Base-by-base conservation (phyloP, 2,113 vertebrate species). In the Poecilia latipinna region DNA sequence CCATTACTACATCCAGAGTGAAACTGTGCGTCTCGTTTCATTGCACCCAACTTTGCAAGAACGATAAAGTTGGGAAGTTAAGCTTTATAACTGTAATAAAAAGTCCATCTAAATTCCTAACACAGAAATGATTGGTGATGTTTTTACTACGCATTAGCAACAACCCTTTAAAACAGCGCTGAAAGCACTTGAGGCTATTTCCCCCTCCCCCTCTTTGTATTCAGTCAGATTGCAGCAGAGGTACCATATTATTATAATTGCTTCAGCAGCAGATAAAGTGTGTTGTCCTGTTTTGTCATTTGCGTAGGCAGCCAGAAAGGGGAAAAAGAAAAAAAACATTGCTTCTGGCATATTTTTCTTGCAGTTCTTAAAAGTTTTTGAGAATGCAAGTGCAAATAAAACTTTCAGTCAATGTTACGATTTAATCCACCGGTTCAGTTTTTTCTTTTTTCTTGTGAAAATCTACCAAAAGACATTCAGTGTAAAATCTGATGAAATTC, bases 61-160 rank as follows among this genome's bases (percentile, higher is more conserved):
- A 44, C 65, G 57, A 65, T 69, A 33, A 82, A 32, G 28, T 4
- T 60, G 77, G 57, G 80, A 84, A 79, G 74, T 80, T 48, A 80
- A 89, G 82, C 74, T 75, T 78, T 35, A 84, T 44, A 65, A 66
- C 48, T 65, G 60, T 70, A 62, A 29, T 70, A 74, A 83, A 48
- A 71, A 63, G 74, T 31, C 32, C 48, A 28, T 67, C 65, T 3
- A 4, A 4, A 0, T 60, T 72, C 13, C 31, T 28, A 12, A 72
- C 28, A 72, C 13, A 13, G 65, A 17, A 79, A 31, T 26, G 17
- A 12, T 72, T 15, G 7, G 61, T 68, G 79, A 70, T 48, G 69
- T 83, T 82, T 88, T 80, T 60, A 66, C 68, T 15, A 35, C 5
- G 8, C 19, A 12, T 32, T 63, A 63, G 26, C 1, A 22, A 39